Conservation (phyloP, 1,140 invertebrate species). For the Ceratina calcarata region DNA sequence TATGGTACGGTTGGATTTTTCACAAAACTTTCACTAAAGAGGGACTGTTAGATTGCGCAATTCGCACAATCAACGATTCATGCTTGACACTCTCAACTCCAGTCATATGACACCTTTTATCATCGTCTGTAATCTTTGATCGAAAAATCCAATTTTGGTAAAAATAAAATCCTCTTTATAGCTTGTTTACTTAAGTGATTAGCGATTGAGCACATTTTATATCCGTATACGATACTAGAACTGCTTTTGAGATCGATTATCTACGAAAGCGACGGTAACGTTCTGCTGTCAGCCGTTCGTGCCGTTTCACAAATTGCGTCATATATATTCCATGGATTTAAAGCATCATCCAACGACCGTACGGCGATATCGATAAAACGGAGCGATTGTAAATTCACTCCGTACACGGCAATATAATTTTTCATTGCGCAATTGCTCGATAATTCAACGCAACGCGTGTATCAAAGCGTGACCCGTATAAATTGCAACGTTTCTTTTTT, state of each 20-base stretch:
- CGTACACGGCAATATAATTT: constrained; percentile 21
- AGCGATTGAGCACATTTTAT: too few relatives aligned
- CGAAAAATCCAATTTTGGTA: too few relatives aligned
- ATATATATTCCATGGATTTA: background rate
- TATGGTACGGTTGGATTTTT: background rate
- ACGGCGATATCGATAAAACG: constrained; percentile 12
- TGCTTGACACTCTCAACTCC: too few relatives aligned
- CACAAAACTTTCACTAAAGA: too few relatives aligned
- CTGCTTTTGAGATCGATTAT: background rate
- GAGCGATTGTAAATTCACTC: constrained; percentile 33
- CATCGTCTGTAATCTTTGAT: too few relatives aligned
- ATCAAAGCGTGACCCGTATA: background rate
- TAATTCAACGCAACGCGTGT: constrained; percentile 12
- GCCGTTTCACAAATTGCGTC: constrained; percentile 23
- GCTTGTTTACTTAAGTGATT: too few relatives aligned
- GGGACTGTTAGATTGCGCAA: too few relatives aligned
- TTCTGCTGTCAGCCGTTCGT: background rate
- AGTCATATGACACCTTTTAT: too few relatives aligned
- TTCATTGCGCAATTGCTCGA: constrained; percentile 22
- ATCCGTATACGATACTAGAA: too few relatives aligned
- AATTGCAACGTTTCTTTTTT: background rate
- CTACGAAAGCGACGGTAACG: background rate
- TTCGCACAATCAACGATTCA: too few relatives aligned
- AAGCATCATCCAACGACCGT: constrained; percentile 8
- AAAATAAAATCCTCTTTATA: too few relatives aligned